A percentile compares a stretch with the other conserved stretches of the same genome.
phyloP scores from a whole-genome alignment of 2,113 vertebrate species.

The Pundamilia nyererei region DNA sequence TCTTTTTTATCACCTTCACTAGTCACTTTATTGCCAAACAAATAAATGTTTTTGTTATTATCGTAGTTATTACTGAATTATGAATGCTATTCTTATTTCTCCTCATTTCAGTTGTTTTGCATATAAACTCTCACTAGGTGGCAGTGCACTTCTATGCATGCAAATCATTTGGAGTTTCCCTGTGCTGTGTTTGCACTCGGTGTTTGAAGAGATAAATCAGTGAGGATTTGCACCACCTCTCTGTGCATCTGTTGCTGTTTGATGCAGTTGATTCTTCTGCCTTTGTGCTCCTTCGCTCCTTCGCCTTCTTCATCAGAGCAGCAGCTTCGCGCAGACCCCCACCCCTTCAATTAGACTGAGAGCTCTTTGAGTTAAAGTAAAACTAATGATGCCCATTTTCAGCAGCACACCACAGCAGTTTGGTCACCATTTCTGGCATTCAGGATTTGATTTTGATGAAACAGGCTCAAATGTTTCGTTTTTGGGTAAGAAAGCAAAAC shows the following conservation, averaged over 20 bases:
- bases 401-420: conserved; percentile 14
- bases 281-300: not conserved
- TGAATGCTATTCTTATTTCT: not conserved
- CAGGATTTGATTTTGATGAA: not conserved
- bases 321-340: not conserved
- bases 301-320: not conserved
- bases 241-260: not conserved
- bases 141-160: conserved; percentile 68
- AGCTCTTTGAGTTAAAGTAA: conserved; percentile 8
- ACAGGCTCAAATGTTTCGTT: not conserved
- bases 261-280: not conserved
- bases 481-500: not conserved
- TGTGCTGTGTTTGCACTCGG: not conserved
- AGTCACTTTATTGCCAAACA: not conserved
- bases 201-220: not conserved
- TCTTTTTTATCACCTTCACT: not conserved
- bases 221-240: not conserved
- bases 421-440: not conserved
- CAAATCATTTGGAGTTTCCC: not conserved
- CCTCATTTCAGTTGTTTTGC: not conserved
- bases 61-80: not conserved
- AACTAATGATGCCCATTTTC: conserved; percentile 39
- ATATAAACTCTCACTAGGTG: conserved; percentile 71
- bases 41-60: not conserved
- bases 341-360: not conserved